These are phyloP conservation scores for Psittacula cyanocephala DNA, from an alignment of 2,113 vertebrate genomes.

Conservation along the genomic window DNA sequence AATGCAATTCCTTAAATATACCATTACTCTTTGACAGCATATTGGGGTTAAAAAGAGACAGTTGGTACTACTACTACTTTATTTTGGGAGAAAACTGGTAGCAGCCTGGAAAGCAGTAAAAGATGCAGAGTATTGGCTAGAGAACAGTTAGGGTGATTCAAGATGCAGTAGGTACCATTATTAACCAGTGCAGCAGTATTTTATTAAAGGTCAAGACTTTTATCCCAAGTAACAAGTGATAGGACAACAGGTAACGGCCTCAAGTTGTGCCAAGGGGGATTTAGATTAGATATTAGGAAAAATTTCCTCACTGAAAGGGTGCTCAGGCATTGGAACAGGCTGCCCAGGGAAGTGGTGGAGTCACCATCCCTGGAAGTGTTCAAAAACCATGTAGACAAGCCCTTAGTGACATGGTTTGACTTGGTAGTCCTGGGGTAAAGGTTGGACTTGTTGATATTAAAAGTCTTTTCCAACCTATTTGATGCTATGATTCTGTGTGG, in stretches of 20 bases:
- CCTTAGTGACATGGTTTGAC: background rate
- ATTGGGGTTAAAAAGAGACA: background rate
- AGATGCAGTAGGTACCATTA: background rate
- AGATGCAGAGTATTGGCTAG: fast-evolving
- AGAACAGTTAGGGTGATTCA: background rate
- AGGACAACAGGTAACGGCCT: background rate
- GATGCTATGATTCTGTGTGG: background rate
- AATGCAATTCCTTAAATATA: background rate
- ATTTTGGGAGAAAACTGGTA: background rate
- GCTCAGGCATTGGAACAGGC: background rate
- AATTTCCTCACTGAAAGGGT: background rate
- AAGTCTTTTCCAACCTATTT: background rate
- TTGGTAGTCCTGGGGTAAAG: background rate
- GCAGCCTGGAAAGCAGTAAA: background rate
- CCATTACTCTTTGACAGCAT: background rate
- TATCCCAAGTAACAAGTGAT: background rate
- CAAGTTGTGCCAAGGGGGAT: background rate
- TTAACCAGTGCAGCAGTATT: background rate
- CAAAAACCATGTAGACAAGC: background rate
- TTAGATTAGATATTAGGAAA: background rate
- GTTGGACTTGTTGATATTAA: background rate
- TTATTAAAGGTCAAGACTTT: background rate
- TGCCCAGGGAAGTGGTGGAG: background rate
- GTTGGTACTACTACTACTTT: background rate
- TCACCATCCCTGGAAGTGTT: background rate